Evolutionary conservation across 2,888 invertebrate species (phyloP).

Genomic region (Spodoptera picta): DNA sequence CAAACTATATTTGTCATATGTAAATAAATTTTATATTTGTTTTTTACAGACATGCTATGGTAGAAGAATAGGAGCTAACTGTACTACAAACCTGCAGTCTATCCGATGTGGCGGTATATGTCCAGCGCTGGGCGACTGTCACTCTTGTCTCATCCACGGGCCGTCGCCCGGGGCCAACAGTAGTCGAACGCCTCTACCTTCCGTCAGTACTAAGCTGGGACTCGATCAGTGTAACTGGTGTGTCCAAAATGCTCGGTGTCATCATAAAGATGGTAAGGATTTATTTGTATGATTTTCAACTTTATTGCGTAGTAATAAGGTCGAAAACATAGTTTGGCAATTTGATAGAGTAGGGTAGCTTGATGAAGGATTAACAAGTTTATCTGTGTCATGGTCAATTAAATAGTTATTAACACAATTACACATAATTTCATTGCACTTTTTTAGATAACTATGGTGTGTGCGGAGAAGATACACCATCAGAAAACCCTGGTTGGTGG

Average conservation of each 20-base stretch:
- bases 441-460: conserved; percentile 92
- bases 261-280: conserved; percentile 92
- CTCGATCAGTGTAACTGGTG: conserved; percentile 97
- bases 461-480: conserved; percentile 95
- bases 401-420: too few species aligned
- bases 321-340: too few species aligned
- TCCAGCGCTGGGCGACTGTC: conserved; percentile 95
- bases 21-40: neutral
- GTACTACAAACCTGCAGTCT: conserved; percentile 96
- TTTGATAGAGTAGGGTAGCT: too few species aligned
- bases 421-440: neutral
- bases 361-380: too few species aligned
- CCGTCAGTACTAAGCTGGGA: conserved; percentile 93
- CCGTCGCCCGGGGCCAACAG: conserved; percentile 85
- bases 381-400: too few species aligned
- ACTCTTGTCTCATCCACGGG: conserved; percentile 95
- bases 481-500: conserved; percentile 97
- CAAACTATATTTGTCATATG: too few species aligned
- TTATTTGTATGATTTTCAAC: neutral
- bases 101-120: conserved; percentile 96
- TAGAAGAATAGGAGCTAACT: conserved; percentile 95
- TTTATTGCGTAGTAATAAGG: neutral
- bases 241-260: conserved; percentile 96
- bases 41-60: conserved; percentile 92
- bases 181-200: conserved; percentile 77